Evolutionary conservation across 2,113 vertebrate genomes (phyloP), one percentile per base, ranked within the genome.

Genomic region (Microtus ochrogaster): DNA sequence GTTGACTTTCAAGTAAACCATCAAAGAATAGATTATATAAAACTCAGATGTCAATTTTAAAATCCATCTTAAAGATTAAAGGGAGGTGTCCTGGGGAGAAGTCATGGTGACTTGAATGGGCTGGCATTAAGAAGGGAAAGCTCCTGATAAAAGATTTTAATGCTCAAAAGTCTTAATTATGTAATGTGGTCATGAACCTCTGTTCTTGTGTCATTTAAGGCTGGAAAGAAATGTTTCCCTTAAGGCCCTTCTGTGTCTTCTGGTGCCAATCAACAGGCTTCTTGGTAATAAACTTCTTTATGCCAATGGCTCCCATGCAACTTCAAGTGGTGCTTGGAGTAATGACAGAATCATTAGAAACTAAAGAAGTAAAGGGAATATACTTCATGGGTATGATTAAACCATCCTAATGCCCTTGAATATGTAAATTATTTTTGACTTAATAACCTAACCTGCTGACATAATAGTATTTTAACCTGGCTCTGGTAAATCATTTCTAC

Each of bases 51-150:
- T 70, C 90, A 96, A 94, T 96, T 97, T 97, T 47, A 91, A 95
- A 97, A 95, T 96, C 94, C 92, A 97, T 93, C 96, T 95, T 68
- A 95, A 96, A 96, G 88, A 93, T 97, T 96, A 95, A 24, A 96
- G 91, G 14, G 83, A 87, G 44, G 77, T 91, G 83, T 95, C 82
- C 81, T 86, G 49, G 73, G 78, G 82, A 97, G 92, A 94, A 95
- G 77, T 82, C 78, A 90, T 91, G 92, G 95, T 95, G 92, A 96
- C 78, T 95, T 70, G 86, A 92, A 95, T 44, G 79, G 74, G n/a
- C 84, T 97, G 92, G 63, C 70, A 49, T 28, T 41, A 94, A 96
- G 44, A 55, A 95, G 78, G n/a, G 78, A 94, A 97, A 94, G 30
- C 65, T 89, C 66, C 63, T 85, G 95, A 61, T 95, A 96, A 36